Evolutionary conservation across 2,888 invertebrate genomes (phyloP).

Genomic region (Drosophila tripunctata): DNA sequence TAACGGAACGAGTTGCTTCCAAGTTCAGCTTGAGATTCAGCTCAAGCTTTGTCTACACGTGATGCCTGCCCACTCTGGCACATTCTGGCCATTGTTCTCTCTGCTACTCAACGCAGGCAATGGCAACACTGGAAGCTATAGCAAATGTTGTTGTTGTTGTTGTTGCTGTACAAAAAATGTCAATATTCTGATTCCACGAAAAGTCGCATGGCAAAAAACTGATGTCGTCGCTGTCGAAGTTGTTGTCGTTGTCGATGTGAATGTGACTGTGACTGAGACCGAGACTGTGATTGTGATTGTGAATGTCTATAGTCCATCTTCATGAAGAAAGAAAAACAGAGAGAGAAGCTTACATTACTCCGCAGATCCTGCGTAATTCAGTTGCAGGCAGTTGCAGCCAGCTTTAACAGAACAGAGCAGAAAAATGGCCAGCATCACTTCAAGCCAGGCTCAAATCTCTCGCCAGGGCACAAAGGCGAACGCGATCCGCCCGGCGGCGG

Average conservation of each 20-base stretch:
- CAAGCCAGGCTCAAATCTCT: constrained; percentile 62
- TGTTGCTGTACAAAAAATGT: constrained; percentile 73
- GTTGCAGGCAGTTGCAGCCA: constrained; percentile 36
- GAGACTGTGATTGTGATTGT: constrained; percentile 4
- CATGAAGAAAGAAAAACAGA: constrained; percentile 1
- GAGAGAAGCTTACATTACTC: constrained; percentile 47
- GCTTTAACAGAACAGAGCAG: neutral
- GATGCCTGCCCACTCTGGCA: constrained; percentile 77
- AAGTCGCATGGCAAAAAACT: constrained; percentile 58
- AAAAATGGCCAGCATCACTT: constrained; percentile 75
- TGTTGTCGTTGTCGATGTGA: neutral
- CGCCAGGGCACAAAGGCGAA: constrained; percentile 50
- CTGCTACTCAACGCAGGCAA: constrained; percentile 4
- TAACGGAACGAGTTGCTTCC: constrained; percentile 47
- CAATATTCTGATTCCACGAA: constrained; percentile 83
- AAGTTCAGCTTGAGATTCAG: constrained; percentile 37
- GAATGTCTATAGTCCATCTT: constrained; percentile 49
- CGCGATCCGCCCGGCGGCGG: constrained; percentile 66
- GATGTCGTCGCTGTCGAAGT: constrained; percentile 48
- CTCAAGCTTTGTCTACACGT: constrained; percentile 60
- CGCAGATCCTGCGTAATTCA: constrained; percentile 24
- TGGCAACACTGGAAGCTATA: constrained; percentile 60
- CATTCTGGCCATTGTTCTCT: constrained; percentile 75
- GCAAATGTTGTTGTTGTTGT: constrained; percentile 43
- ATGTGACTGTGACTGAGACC: neutral